phyloP scores from a whole-genome alignment of 2,888 invertebrate genomes.

The Spisula subtruncata region DNA sequence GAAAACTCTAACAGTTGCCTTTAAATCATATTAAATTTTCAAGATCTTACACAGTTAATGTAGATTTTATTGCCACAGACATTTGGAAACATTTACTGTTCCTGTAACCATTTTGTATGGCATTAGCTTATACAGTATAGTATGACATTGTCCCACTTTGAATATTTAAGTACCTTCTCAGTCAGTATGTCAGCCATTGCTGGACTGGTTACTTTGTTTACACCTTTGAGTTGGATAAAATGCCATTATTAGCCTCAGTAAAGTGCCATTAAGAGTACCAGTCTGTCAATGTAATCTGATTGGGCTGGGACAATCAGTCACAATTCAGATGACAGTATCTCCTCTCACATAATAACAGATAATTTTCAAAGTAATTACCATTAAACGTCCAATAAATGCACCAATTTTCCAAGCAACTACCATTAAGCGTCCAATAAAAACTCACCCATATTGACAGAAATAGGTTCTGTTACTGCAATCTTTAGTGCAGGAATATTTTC shows the following conservation, averaged over 20 bases:
- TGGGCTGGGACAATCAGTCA: conserved; percentile 5
- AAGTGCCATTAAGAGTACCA: conserved; percentile 24
- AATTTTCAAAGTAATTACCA: not conserved
- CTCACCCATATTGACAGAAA: not conserved
- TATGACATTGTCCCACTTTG: not conserved
- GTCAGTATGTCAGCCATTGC: conserved; percentile 18
- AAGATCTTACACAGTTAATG: conserved; percentile 8
- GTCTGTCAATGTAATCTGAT: conserved; percentile 23
- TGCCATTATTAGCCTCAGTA: conserved; percentile 16
- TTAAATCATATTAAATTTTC: not conserved
- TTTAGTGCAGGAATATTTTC: too few species aligned
- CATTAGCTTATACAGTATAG: not conserved
- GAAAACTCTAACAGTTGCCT: too few species aligned
- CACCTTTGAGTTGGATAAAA: conserved; percentile 22
- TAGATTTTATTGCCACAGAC: conserved; percentile 3
- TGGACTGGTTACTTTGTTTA: conserved; percentile 18
- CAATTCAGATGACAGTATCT: conserved; percentile 21
- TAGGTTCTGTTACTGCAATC: too few species aligned
- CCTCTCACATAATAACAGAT: not conserved
- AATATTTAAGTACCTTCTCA: conserved; percentile 3
- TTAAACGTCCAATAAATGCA: not conserved
- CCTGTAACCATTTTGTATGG: not conserved
- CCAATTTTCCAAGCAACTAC: not conserved
- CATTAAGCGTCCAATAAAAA: not conserved
- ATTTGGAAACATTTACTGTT: not conserved